Evolutionary conservation across 2,113 vertebrate genomes (phyloP).

Genomic region (Epinephelus moara): DNA sequence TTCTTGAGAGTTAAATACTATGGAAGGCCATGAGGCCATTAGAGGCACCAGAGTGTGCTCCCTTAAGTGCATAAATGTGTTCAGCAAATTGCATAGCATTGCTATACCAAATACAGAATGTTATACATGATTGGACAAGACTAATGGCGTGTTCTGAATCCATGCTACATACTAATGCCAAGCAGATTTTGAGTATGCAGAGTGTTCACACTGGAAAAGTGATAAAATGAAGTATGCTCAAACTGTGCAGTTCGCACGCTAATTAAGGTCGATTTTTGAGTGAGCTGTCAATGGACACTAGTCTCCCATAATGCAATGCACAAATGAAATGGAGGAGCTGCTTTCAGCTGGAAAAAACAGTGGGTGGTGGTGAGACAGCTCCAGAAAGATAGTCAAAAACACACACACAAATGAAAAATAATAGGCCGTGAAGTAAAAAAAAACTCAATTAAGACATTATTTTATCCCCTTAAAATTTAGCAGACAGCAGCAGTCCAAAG

Average conservation of each 20-base stretch:
- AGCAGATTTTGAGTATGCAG: background rate
- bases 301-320: slow-evolving; percentile 2
- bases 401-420: too few species aligned
- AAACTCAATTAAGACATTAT: background rate
- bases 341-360: background rate
- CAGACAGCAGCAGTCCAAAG: too few species aligned
- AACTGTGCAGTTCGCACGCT: background rate
- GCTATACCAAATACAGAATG: background rate
- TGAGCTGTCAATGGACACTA: background rate
- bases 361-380: background rate
- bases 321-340: background rate
- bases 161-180: background rate
- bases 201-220: background rate
- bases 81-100: background rate
- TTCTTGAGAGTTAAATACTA: background rate
- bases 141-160: background rate
- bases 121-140: background rate
- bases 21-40: background rate
- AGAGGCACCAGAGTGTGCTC: background rate
- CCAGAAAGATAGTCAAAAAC: background rate
- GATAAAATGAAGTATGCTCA: background rate
- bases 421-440: too few species aligned
- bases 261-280: background rate
- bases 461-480: background rate
- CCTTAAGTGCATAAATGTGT: background rate